Base-by-base conservation (phyloP, 2,888 invertebrate species). In the Platypus cylindrus region DNA sequence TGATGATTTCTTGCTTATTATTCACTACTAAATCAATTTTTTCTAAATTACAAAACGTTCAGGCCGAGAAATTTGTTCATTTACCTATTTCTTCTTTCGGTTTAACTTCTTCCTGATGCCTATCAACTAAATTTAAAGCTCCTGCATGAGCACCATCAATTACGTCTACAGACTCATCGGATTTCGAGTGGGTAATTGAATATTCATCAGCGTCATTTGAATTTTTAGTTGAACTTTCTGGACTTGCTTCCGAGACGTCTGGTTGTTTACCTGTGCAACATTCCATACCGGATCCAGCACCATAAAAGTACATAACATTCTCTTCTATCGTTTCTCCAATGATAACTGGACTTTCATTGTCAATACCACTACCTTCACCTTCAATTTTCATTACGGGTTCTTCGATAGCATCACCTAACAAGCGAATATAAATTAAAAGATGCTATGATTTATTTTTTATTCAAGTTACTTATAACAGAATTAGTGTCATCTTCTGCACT, bases 281-380 rank as follows among this genome's bases (percentile, higher is more conserved):
- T 17, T 79, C 78, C 13, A 57, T 63, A 3, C 86, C 87, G 47
- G 60, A 69, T 24, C 86, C 87, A 50, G 74, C 74, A 1, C 83
- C 84, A 47, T 65, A 69, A 52, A 85, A 67, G 56, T 68, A 73
- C 63, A 79, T 66, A 0, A 78, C 63, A 1, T 75, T 70, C 60
- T 86, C 87, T 51, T 75, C 75, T 34, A 86, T 77, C 45, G 69
- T 71, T 51, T 83, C 83, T 16, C 81, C 74, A 31, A 80, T 47
- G 24, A 30, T 16, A 35, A 22, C 22, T 15, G 27, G 34, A 32
- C 43, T 37, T 24, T 48, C 33, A 36, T 57, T 59, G 12, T 80
- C 81, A 49, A 75, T 73, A 1, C 81, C 84, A n/a, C 43, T 37
- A 28, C 80, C 81, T 50, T 76, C 73, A 1, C 79, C 84, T 30